These are phyloP conservation scores for Eueides isabella DNA, from an alignment of 1,140 invertebrate species.

Conservation along the genomic window DNA sequence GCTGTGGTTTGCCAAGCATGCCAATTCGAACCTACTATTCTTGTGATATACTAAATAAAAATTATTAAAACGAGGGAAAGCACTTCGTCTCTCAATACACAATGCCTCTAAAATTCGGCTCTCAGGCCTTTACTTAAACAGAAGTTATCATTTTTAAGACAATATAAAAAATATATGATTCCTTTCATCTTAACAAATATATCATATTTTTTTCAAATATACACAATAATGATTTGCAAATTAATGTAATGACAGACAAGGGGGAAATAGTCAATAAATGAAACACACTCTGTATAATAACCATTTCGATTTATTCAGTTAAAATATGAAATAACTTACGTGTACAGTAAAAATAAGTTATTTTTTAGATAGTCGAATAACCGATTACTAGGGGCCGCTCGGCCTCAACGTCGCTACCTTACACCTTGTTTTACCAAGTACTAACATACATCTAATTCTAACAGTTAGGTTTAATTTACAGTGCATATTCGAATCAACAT, in stretches of 20 bases:
- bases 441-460: slow-evolving; percentile 1
- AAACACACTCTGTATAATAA: slow-evolving; percentile 72
- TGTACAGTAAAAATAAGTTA: slow-evolving; percentile 81
- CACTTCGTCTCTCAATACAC: no score
- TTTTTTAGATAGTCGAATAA: slow-evolving; percentile 74
- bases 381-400: slow-evolving; percentile 64
- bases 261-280: slow-evolving; percentile 36
- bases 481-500: not conserved
- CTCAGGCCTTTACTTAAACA: no score
- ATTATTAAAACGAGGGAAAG: no score
- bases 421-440: slow-evolving; percentile 27
- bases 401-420: slow-evolving; percentile 53
- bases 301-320: slow-evolving; percentile 82
- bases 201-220: no score
- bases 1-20: no score
- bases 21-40: no score
- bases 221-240: no score
- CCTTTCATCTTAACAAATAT: no score
- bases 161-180: no score
- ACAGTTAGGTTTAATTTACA: not conserved
- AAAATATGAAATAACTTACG: slow-evolving; percentile 82
- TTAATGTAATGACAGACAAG: not conserved
- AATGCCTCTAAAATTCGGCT: no score
- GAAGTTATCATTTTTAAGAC: no score
- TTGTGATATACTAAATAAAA: no score